A percentile compares a stretch with the other conserved stretches of the same genome.
phyloP scores from a whole-genome alignment of 2,797 vertebrate genomes.

The Melanotaenia nigrans region DNA sequence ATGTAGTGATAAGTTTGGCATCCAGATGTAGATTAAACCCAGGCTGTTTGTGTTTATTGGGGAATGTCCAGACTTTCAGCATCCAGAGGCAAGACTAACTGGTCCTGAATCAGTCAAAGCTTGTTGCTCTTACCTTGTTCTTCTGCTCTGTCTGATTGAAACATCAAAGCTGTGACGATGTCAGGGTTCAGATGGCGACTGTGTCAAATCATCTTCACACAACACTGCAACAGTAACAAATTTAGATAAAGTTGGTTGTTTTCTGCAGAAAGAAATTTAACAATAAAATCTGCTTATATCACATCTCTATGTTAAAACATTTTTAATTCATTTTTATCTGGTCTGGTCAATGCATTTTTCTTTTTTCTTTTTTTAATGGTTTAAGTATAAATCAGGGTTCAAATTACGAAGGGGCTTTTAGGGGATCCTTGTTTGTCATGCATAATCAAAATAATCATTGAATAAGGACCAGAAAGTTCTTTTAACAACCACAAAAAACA shows the following conservation, averaged over 20 bases:
- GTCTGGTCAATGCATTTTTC: too few relatives aligned
- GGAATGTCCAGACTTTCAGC: neutral
- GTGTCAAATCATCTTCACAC: constrained; percentile 34
- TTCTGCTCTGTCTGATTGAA: constrained; percentile 10
- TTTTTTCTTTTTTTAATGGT: too few relatives aligned
- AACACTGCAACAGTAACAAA: constrained; percentile 19
- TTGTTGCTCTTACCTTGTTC: constrained; percentile 30
- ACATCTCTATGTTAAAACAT: too few relatives aligned
- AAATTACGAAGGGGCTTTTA: too few relatives aligned
- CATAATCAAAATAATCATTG: too few relatives aligned
- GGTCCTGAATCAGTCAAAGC: neutral
- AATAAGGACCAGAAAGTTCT: too few relatives aligned
- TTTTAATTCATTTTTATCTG: too few relatives aligned
- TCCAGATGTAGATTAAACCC: constrained; percentile 35
- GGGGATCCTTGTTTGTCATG: too few relatives aligned
- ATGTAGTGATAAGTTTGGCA: constrained; percentile 12
- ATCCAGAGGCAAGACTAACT: neutral
- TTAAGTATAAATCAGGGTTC: too few relatives aligned
- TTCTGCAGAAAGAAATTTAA: neutral
- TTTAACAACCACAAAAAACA: too few relatives aligned
- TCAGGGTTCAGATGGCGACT: neutral
- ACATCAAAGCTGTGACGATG: constrained; percentile 14
- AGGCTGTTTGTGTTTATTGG: constrained; percentile 23
- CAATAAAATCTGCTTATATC: neutral
- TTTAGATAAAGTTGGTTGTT: neutral